A percentile compares a stretch with the other conserved stretches of the same genome.
These are phyloP conservation scores for Dunckerocampus dactyliophorus DNA, from an alignment of 2,113 vertebrate genomes.

Conservation along the genomic window DNA sequence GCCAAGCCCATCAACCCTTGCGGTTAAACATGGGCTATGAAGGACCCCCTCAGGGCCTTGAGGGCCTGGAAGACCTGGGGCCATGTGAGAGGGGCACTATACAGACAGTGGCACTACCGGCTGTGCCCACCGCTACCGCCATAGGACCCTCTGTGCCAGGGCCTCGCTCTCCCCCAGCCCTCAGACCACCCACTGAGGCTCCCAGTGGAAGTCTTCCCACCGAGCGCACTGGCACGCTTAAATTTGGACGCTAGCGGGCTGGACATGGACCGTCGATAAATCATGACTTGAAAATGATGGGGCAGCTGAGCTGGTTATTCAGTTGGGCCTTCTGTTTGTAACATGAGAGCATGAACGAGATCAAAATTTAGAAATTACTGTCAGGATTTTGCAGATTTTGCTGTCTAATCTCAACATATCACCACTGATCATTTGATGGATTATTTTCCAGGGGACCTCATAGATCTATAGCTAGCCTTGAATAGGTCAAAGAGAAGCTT, in stretches of 20 bases:
- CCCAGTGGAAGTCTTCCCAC: conserved; percentile 46
- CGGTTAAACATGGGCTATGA: conserved; percentile 77
- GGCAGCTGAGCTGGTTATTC: conserved; percentile 50
- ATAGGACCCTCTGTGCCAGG: conserved; percentile 51
- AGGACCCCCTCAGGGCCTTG: conserved; percentile 69
- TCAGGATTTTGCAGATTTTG: not conserved
- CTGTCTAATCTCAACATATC: no score
- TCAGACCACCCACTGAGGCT: conserved; percentile 62
- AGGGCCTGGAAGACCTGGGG: conserved; percentile 68
- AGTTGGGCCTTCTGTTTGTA: conserved; percentile 34
- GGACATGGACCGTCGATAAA: conserved; percentile 29
- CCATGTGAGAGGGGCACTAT: conserved; percentile 70
- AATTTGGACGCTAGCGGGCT: conserved; percentile 70
- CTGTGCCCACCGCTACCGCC: conserved; percentile 61
- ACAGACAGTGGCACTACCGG: conserved; percentile 73
- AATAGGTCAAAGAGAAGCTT: not conserved
- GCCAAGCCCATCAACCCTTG: conserved; percentile 78
- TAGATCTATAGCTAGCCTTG: not conserved
- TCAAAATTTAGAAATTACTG: not conserved
- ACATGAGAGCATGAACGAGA: conserved; percentile 11
- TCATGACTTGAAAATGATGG: conserved; percentile 39
- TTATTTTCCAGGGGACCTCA: not conserved
- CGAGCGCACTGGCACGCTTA: conserved; percentile 72
- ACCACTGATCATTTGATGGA: not conserved
- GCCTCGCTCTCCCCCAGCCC: conserved; percentile 62